phyloP scores from a whole-genome alignment of 2,113 vertebrate genomes.

The Sander lucioperca region DNA sequence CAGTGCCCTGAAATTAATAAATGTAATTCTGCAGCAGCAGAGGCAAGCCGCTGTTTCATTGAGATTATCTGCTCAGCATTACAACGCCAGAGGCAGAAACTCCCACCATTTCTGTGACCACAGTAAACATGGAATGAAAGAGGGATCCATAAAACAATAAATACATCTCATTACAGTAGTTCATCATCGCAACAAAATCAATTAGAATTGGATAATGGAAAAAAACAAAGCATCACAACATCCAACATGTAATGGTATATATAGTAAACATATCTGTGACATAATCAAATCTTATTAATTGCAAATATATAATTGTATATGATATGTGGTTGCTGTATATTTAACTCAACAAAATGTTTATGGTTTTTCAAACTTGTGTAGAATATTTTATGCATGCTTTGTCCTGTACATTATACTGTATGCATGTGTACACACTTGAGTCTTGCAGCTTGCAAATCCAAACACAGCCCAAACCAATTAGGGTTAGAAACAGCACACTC shows the following conservation, averaged over 20 bases:
- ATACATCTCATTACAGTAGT: neutral
- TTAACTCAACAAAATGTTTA: neutral
- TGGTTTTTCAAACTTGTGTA: neutral
- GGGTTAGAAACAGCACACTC: neutral
- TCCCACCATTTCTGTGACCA: neutral
- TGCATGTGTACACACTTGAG: neutral
- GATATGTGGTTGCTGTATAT: neutral
- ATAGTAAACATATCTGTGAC: neutral
- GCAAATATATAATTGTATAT: neutral
- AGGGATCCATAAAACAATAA: slow-evolving; percentile 31
- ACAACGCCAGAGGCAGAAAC: slow-evolving; percentile 8
- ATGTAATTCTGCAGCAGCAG: neutral
- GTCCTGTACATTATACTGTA: neutral
- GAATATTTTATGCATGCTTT: neutral
- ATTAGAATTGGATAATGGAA: slow-evolving; percentile 4
- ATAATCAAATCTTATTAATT: neutral
- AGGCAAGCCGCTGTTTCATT: slow-evolving; percentile 3
- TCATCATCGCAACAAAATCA: neutral
- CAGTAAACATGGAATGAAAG: slow-evolving; percentile 19
- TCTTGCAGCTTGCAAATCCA: neutral
- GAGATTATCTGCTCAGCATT: slow-evolving; percentile 11
- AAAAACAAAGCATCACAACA: neutral
- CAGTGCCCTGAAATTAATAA: neutral
- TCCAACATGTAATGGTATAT: neutral
- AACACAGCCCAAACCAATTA: neutral